Percentiles rank a stretch among this genome's conserved stretches.
phyloP scores from a whole-genome alignment of 2,888 invertebrate genomes.

The Pollenia labialis region DNA sequence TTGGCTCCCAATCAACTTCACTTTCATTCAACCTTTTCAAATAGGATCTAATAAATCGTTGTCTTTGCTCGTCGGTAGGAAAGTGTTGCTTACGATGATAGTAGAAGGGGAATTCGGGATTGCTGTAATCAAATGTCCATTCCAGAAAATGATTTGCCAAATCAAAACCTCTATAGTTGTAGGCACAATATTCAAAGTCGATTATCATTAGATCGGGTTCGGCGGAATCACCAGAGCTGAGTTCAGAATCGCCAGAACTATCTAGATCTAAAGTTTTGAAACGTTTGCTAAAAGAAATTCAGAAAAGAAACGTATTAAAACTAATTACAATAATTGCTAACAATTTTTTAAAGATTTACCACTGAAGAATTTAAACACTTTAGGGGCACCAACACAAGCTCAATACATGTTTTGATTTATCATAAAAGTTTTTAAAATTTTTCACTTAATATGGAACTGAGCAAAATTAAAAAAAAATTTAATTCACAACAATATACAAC shows the following conservation, averaged over 20 bases:
- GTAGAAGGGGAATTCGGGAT: constrained; percentile 91
- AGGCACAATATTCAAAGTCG: constrained; percentile 98
- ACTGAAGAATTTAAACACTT: background rate
- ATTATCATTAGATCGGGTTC: constrained; percentile 90
- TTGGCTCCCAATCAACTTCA: constrained; percentile 82
- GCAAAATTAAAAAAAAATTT: no score
- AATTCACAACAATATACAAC: no score
- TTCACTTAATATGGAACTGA: no score
- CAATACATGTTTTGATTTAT: no score
- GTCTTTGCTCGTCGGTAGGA: constrained; percentile 89
- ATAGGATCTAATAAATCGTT: constrained; percentile 81
- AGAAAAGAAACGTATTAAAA: background rate
- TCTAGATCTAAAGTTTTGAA: constrained; percentile 74
- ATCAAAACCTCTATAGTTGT: constrained; percentile 96
- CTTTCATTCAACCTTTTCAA: constrained; percentile 80
- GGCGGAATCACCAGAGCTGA: constrained; percentile 74
- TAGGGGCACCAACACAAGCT: constrained; percentile 29
- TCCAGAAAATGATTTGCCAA: constrained; percentile 97
- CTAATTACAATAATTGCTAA: background rate
- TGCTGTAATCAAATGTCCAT: constrained; percentile 95
- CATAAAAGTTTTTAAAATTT: no score
- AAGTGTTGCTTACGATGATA: constrained; percentile 88
- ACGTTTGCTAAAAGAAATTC: constrained; percentile 50
- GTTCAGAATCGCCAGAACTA: constrained; percentile 75
- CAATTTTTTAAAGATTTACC: constrained; percentile 47